Percentiles rank a stretch among this genome's conserved stretches.
Conservation (phyloP, 2,888 invertebrate genomes). For the Suillia variegata region DNA sequence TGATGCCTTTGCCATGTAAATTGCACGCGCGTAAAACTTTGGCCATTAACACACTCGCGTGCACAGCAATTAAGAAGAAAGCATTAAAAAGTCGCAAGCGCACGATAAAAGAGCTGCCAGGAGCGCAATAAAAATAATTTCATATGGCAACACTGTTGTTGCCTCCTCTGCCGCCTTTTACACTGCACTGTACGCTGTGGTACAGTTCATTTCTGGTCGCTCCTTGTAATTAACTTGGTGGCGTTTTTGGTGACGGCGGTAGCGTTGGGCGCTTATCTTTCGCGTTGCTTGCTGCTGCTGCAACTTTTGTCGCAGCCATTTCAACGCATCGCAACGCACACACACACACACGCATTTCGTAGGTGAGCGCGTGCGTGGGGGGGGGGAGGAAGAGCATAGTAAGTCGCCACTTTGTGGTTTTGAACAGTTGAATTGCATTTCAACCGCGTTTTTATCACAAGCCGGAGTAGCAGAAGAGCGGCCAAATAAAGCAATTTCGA, state of each 20-base stretch:
- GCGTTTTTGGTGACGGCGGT: not conserved
- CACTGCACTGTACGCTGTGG: no score
- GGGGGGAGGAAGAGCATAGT: not conserved
- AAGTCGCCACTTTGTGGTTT: constrained; percentile 9
- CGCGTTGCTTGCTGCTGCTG: no score
- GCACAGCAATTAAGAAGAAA: constrained; percentile 23
- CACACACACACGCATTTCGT: not conserved
- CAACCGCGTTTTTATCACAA: constrained; percentile 12
- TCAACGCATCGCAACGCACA: not conserved
- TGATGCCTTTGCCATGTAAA: constrained; percentile 14
- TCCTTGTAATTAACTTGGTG: constrained; percentile 22
- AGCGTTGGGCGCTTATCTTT: not conserved
- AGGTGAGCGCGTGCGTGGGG: not conserved
- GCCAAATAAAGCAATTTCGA: not conserved
- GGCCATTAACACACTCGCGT: constrained; percentile 24
- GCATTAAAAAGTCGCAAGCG: constrained; percentile 11
- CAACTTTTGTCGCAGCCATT: not conserved
- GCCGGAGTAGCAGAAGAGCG: no score
- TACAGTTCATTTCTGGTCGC: no score
- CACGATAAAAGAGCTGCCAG: constrained; percentile 24
- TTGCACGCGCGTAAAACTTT: constrained; percentile 20
- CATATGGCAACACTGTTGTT: constrained; percentile 17
- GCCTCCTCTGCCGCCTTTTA: no score
- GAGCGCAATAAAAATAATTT: constrained; percentile 24
- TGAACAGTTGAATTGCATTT: constrained; percentile 10